Evolutionary conservation across 2,797 vertebrate genomes (phyloP).

Genomic region (Anas bahamensis): DNA sequence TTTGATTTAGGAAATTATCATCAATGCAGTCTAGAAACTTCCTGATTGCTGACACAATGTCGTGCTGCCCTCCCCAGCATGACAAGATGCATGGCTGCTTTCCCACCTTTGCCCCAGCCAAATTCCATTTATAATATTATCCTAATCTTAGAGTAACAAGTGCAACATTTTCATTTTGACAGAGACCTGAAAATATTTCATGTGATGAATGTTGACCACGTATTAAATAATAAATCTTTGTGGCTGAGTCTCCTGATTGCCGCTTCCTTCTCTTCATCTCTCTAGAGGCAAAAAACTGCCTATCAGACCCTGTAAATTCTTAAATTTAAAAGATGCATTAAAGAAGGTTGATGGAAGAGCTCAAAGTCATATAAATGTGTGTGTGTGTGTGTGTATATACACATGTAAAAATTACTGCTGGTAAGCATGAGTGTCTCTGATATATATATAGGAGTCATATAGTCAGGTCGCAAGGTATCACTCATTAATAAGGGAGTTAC

Average conservation of each 20-base stretch:
- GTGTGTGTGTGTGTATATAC: rapidly evolving
- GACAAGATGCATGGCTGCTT: not conserved
- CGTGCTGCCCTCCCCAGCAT: too few relatives aligned
- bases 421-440: not conserved
- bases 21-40: not conserved
- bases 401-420: not conserved
- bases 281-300: not conserved
- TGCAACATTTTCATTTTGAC: not conserved
- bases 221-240: not conserved
- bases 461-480: not conserved
- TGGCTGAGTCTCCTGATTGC: not conserved
- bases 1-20: not conserved
- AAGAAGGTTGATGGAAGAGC: not conserved
- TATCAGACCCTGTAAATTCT: not conserved
- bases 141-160: not conserved
- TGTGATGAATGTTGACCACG: not conserved
- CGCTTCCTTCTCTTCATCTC: not conserved
- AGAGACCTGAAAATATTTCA: not conserved
- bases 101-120: not conserved
- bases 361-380: not conserved
- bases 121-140: not conserved
- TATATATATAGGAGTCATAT: not conserved
- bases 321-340: not conserved
- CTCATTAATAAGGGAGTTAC: not conserved
- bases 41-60: not conserved